A percentile compares a stretch with the other conserved stretches of the same genome.
Evolutionary conservation across 2,888 invertebrate species (phyloP).

Genomic region (Cyclophora albipunctata): DNA sequence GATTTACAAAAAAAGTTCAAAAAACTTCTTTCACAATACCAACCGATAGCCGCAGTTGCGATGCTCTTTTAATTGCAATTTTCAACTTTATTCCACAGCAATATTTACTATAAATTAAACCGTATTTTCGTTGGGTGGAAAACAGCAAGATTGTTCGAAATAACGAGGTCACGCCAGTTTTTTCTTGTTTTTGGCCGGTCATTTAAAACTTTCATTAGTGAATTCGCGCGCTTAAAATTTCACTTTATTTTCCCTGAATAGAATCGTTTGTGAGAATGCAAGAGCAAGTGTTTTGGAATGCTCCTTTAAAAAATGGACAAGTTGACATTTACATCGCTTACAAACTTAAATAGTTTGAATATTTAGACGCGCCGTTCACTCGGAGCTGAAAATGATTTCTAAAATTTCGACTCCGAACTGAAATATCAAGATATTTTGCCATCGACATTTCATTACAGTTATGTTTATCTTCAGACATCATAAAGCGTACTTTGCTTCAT

Average conservation of each 20-base stretch:
- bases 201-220: constrained; percentile 73
- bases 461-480: no score
- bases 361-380: background rate
- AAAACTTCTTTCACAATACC: constrained; percentile 44
- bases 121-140: constrained; percentile 23
- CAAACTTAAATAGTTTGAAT: background rate
- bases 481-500: no score
- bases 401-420: no score
- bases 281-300: constrained; percentile 14
- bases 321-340: no score
- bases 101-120: constrained; percentile 15
- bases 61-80: constrained; percentile 13
- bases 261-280: constrained; percentile 27
- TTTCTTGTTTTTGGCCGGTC: constrained; percentile 56
- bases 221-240: constrained; percentile 56
- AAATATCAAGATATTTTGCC: no score
- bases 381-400: background rate
- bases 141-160: constrained; percentile 46
- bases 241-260: constrained; percentile 54
- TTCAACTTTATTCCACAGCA: constrained; percentile 21
- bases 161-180: constrained; percentile 59
- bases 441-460: no score
- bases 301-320: constrained; percentile 1
- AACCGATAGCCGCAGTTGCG: constrained; percentile 8
- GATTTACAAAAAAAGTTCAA: constrained; percentile 56